Evolutionary conservation across 2,888 invertebrate genomes (phyloP).

Genomic region (Cephus rjabovi): DNA sequence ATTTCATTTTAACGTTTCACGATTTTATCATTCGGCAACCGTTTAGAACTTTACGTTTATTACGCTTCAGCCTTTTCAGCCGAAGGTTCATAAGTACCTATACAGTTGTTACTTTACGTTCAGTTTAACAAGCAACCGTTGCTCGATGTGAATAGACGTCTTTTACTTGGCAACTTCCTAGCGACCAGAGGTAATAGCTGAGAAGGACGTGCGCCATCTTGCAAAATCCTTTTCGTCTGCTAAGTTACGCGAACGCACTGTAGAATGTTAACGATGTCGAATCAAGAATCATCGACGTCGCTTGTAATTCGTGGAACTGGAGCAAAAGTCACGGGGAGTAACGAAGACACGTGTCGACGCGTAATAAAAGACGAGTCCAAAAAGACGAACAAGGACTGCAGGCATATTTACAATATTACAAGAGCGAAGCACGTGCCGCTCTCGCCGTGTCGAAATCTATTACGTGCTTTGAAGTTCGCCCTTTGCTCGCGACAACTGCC

Average conservation of each 20-base stretch:
- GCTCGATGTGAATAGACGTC: not conserved
- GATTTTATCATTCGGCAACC: not conserved
- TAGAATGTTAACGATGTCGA: not conserved
- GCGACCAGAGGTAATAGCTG: not conserved
- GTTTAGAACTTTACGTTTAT: not conserved
- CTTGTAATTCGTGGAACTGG: not conserved
- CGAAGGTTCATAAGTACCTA: not conserved
- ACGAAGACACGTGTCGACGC: not conserved
- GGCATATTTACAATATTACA: not conserved
- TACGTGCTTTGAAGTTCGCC: not conserved
- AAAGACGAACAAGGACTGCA: not conserved
- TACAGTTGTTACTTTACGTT: not conserved
- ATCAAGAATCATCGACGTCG: not conserved
- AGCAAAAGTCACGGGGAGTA: not conserved
- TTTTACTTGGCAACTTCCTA: not conserved
- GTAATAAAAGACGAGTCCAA: not conserved
- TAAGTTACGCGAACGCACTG: no score
- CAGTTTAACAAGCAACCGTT: not conserved
- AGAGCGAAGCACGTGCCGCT: not conserved
- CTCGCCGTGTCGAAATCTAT: not conserved
- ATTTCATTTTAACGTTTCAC: not conserved
- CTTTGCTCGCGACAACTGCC: not conserved
- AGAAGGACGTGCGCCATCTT: not conserved
- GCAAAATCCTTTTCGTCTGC: not conserved
- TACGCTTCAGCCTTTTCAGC: not conserved